phyloP scores from a whole-genome alignment of 2,888 invertebrate species.

The Leptinotarsa rubiginosa region DNA sequence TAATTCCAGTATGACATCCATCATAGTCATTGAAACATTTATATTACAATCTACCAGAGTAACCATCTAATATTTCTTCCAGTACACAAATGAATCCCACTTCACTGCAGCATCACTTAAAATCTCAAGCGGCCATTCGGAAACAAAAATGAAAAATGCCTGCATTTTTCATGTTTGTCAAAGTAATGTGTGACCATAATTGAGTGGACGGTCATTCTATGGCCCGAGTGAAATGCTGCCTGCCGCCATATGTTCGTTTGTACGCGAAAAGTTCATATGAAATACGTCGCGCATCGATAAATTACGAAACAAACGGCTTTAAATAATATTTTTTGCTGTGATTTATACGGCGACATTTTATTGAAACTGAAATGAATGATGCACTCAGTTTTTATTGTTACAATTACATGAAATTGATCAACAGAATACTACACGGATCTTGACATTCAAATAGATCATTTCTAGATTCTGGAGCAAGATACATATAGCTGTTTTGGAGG shows the following conservation, averaged over 20 bases:
- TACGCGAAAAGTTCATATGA: slow-evolving; percentile 32
- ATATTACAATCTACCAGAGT: neutral
- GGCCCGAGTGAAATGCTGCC: slow-evolving; percentile 12
- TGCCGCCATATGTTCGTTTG: slow-evolving; percentile 23
- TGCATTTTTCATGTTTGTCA: slow-evolving; percentile 57
- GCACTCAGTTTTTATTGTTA: too few species aligned
- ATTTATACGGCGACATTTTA: slow-evolving; percentile 38
- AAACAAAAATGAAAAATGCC: slow-evolving; percentile 46
- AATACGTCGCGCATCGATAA: slow-evolving; percentile 39
- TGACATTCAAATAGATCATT: too few species aligned
- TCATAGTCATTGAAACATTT: neutral
- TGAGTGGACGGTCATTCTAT: slow-evolving; percentile 43
- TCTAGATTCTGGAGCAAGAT: too few species aligned
- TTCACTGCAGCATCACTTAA: slow-evolving; percentile 30
- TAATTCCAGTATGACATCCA: neutral
- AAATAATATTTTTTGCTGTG: slow-evolving; percentile 42
- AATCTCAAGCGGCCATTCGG: slow-evolving; percentile 36
- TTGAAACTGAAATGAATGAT: neutral
- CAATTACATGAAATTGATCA: too few species aligned
- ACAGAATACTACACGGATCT: too few species aligned
- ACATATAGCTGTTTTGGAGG: too few species aligned
- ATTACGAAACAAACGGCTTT: slow-evolving; percentile 40
- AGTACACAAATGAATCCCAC: slow-evolving; percentile 27
- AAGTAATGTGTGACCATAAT: slow-evolving; percentile 55
- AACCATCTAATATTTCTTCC: slow-evolving; percentile 27